Evolutionary conservation across 1,140 invertebrate genomes (phyloP), one percentile per base, ranked within the genome.

Genomic region (Aphelinus certus): DNA sequence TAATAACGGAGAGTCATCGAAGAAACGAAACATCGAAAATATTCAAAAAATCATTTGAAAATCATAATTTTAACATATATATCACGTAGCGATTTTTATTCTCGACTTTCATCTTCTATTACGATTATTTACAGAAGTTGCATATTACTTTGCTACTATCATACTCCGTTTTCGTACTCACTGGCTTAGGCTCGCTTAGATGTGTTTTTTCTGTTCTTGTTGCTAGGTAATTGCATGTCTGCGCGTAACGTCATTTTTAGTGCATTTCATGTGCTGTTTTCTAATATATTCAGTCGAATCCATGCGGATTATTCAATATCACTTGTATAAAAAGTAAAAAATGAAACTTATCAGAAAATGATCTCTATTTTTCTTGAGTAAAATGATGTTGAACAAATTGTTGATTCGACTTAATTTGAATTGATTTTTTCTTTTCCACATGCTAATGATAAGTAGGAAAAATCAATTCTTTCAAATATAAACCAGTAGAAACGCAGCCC

Each of bases 71-170:
- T 26, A 26, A 26, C 26, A 26, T 26, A 26, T 26, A 26, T 26
- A 26, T 26, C 26, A 26, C 26, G 26, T 26, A 26, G 26, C 26
- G 26, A 26, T 26, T 26, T 26, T 26, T 26, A 26, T 57, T 57
- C 26, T 57, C 3, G 26, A n/a, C 5, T 62, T 62, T 53, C 9
- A 53, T 55, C 55, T 45, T 7, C 9, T 53, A 56, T 55, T 47
- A 3, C 3, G 57, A 60, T 69, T 79, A 76, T 79, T 66, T 79
- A 79, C 78, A 78, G 63, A 63, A 76, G 73, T 75, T 80, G 66
- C 65, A 71, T 79, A 76, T 65, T 78, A 68, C 73, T 73, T 75
- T 26, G 1, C 26, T 26, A 26, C 26, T 26, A 43, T 58, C 3
- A 51, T 66, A 58, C 46, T 64, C 7, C 1, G 47, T 53, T 51